Percentiles rank a stretch among this genome's conserved stretches.
phyloP scores from a whole-genome alignment of 2,888 invertebrate genomes.

The Oscheius sp. region DNA sequence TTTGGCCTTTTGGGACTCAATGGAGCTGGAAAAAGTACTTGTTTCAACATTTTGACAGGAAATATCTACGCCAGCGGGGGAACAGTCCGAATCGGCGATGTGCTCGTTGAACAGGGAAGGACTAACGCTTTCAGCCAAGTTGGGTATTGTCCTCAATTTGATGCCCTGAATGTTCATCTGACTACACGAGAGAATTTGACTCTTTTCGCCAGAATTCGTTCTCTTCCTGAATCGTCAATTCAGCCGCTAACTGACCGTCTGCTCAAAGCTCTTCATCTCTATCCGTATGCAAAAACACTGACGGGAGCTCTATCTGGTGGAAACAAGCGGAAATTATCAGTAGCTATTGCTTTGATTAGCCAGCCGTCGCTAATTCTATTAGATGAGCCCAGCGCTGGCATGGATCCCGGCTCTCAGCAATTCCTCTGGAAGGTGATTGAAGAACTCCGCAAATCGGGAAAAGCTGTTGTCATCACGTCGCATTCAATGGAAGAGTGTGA shows the following conservation, averaged over 20 bases:
- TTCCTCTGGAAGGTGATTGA: conserved; percentile 77
- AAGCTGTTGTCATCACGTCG: conserved; percentile 71
- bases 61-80: conserved; percentile 73
- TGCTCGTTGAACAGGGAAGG: background rate
- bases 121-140: conserved; percentile 65
- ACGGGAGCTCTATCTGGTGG: conserved; percentile 78
- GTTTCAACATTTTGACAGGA: conserved; percentile 79
- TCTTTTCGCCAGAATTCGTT: background rate
- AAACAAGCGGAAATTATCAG: conserved; percentile 82
- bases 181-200: conserved; percentile 81
- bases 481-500: conserved; percentile 71
- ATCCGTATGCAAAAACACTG: conserved; percentile 72
- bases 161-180: conserved; percentile 83
- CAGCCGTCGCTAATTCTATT: conserved; percentile 79
- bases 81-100: conserved; percentile 73
- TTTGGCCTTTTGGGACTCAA: conserved; percentile 83
- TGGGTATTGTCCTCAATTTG: conserved; percentile 90
- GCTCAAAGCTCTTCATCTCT: conserved; percentile 75
- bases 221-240: background rate
- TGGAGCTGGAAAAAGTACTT: conserved; percentile 85
- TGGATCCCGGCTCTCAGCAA: conserved; percentile 77
- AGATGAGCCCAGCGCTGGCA: conserved; percentile 71
- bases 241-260: conserved; percentile 30
- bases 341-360: conserved; percentile 82
- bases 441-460: conserved; percentile 72